A percentile compares a stretch with the other conserved stretches of the same genome.
These are phyloP conservation scores for Platycheirus rosarum DNA, from an alignment of 2,888 invertebrate species.

Conservation along the genomic window DNA sequence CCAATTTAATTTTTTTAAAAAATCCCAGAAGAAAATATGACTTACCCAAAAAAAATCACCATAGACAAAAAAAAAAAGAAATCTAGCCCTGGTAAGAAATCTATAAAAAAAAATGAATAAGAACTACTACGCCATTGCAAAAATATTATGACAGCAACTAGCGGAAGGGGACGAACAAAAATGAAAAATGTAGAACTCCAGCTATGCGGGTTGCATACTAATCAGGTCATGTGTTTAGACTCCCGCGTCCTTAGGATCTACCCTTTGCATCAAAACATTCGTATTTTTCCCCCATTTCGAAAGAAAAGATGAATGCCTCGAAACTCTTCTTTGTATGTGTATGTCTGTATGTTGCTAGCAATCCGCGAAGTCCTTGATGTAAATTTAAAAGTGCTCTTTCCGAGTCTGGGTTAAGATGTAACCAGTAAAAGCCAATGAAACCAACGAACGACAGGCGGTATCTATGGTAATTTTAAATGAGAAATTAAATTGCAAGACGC, in stretches of 20 bases:
- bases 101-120: constrained; percentile 26
- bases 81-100: constrained; percentile 3
- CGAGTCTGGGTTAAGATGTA: constrained; percentile 44
- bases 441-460: constrained; percentile 63
- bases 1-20: no score
- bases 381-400: constrained; percentile 52
- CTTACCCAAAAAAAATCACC: no score
- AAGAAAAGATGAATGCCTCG: background rate
- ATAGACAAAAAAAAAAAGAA: no score
- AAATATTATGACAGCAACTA: constrained; percentile 58
- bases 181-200: constrained; percentile 68
- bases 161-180: constrained; percentile 44
- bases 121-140: constrained; percentile 13
- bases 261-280: constrained; percentile 15
- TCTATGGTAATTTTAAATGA: constrained; percentile 73
- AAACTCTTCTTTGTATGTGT: background rate
- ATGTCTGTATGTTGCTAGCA: background rate
- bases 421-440: constrained; percentile 26
- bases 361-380: constrained; percentile 55
- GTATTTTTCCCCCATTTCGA: background rate
- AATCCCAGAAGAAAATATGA: no score
- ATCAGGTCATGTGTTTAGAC: constrained; percentile 72
- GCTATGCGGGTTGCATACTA: constrained; percentile 72
- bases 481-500: constrained; percentile 71
- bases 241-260: constrained; percentile 8